A percentile compares a stretch with the other conserved stretches of the same genome.
Conservation (phyloP, 2,888 invertebrate species). For the Agriopis marginaria region DNA sequence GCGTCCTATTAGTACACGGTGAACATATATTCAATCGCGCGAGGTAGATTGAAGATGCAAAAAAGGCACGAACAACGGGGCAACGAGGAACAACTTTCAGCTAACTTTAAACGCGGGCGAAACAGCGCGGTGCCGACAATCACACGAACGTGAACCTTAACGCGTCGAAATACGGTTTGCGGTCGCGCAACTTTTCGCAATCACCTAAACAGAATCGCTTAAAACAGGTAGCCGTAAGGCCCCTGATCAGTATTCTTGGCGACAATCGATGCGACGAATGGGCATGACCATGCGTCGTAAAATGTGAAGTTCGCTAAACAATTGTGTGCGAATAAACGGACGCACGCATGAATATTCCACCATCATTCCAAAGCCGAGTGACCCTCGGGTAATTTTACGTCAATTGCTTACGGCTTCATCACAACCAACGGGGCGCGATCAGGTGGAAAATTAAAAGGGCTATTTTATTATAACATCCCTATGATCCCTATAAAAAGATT, state of each 20-base stretch:
- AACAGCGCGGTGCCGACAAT: too few relatives aligned
- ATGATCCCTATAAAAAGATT: slow-evolving; percentile 55
- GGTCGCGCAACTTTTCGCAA: too few relatives aligned
- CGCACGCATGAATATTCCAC: slow-evolving; percentile 42
- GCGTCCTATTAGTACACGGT: too few relatives aligned
- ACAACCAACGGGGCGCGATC: slow-evolving; percentile 65
- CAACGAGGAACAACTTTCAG: too few relatives aligned
- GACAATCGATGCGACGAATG: slow-evolving; percentile 64
- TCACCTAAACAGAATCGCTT: too few relatives aligned
- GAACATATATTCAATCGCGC: too few relatives aligned
- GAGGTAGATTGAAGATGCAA: too few relatives aligned
- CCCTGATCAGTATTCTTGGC: slow-evolving; percentile 72
- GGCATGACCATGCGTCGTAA: slow-evolving; percentile 67
- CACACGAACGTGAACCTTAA: too few relatives aligned
- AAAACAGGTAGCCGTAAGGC: too few relatives aligned
- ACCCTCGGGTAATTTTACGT: slow-evolving; percentile 55
- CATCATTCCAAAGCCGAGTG: slow-evolving; percentile 36
- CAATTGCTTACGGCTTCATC: slow-evolving; percentile 54
- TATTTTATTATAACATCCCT: slow-evolving; percentile 50
- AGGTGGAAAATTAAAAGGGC: slow-evolving; percentile 74
- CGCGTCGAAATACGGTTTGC: too few relatives aligned
- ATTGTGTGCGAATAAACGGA: slow-evolving; percentile 60
- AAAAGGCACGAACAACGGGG: too few relatives aligned
- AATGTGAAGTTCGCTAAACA: slow-evolving; percentile 71
- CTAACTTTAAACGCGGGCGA: too few relatives aligned